Evolutionary conservation across 1,140 invertebrate genomes (phyloP), one percentile per base, ranked within the genome.

Genomic region (Neodiprion pinetum): DNA sequence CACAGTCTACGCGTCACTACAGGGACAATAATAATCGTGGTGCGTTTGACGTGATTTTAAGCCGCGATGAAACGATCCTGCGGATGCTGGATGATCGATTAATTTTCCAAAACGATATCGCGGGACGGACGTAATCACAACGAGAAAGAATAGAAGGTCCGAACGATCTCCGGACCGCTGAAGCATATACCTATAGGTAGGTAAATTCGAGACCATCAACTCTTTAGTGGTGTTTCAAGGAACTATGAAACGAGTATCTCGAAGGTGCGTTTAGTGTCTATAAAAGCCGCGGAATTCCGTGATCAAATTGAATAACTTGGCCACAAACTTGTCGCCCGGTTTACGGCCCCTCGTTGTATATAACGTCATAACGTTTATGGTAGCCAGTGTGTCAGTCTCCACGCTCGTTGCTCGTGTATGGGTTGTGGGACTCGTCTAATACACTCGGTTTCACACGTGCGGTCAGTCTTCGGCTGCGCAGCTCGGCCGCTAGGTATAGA

Each of bases 361-460:
- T 47, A 49, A 68, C 66, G 70, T 67, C 78, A 76, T 80, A 81
- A 80, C 75, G 75, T 81, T 81, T 81, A 81, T 80, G 73, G 76
- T 75, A 48, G 72, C 71, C 74, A 74, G 17, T 74, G 28, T 40
- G 28, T 40, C 28, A 40, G 28, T 40, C 28, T 40, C n/a, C 53
- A 61, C 53, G 53, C 53, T 61, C 53, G 53, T 12, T 12, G n/a
- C 53, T 61, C 53, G 4, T 48, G 68, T 70, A 70, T n/a, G 40
- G 50, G 23, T n/a, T 67, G 65, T 66, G 28, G 23, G 76, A 76
- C 28, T 40, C 28, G 28, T 74, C 72, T 70, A 75, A 74, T 67
- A 72, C 72, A 68, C 71, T 40, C 66, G 70, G n/a, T 67, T 72
- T 72, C 75, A 65, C 53, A 73, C 67, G 50, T 70, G 61, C 72